Conservation (phyloP, 2,797 vertebrate species). For the Amniataba percoides region DNA sequence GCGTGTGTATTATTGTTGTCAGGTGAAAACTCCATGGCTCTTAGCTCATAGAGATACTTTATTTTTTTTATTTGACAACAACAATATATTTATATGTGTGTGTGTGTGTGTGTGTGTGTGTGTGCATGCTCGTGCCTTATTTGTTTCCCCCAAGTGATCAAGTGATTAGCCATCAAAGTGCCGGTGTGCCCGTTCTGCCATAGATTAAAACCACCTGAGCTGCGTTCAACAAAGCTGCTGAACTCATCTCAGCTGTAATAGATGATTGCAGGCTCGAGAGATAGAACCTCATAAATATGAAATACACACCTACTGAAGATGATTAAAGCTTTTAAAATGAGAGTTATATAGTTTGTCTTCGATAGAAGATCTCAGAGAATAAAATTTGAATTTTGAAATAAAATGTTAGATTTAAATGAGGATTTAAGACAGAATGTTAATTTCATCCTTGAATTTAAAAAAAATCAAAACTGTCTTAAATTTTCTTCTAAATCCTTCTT, state of each 20-base stretch:
- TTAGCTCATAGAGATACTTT: not conserved
- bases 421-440: not conserved
- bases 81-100: not conserved
- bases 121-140: constrained; percentile 71
- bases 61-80: constrained; percentile 14
- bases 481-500: not conserved
- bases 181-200: constrained; percentile 63
- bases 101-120: constrained; percentile 9
- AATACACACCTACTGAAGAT: not conserved
- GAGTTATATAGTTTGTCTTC: not conserved
- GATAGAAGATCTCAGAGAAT: not conserved
- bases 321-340: not conserved
- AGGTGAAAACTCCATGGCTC: constrained; percentile 5
- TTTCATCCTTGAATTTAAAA: not conserved
- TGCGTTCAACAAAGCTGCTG: constrained; percentile 46
- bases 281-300: not conserved
- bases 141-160: constrained; percentile 45
- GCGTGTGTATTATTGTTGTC: constrained; percentile 8
- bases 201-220: constrained; percentile 49
- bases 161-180: constrained; percentile 69
- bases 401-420: not conserved
- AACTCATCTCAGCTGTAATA: constrained; percentile 39
- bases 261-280: constrained; percentile 48
- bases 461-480: not conserved
- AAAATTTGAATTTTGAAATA: not conserved